A percentile compares a stretch with the other conserved stretches of the same genome.
phyloP scores from a whole-genome alignment of 1,140 invertebrate genomes.

The Zaprionus tsacasi region DNA sequence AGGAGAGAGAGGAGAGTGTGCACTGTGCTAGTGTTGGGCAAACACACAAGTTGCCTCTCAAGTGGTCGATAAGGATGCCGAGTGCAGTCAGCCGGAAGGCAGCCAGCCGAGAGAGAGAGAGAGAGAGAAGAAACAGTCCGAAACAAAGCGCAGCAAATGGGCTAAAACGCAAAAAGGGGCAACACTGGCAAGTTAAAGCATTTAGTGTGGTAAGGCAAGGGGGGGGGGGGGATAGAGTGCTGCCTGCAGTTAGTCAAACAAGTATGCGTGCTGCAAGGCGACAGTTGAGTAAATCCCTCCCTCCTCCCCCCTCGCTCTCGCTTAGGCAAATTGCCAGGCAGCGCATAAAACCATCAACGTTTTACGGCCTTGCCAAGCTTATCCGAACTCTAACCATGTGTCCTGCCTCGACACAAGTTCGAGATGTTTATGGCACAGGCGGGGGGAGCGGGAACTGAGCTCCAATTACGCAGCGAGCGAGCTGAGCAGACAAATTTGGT shows the following conservation, averaged over 20 bases:
- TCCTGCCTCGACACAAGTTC: not conserved
- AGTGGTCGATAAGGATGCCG: conserved; percentile 32
- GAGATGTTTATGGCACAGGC: conserved; percentile 7
- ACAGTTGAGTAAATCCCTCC: conserved; percentile 1
- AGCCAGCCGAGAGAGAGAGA: not conserved
- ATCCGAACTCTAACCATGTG: not conserved
- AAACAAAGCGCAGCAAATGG: conserved; percentile 39
- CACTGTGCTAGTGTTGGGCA: conserved; percentile 10
- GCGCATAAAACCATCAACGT: conserved; percentile 15
- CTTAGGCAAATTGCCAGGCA: conserved; percentile 64
- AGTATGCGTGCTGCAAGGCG: conserved; percentile 1
- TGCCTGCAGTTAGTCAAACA: not conserved
- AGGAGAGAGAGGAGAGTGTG: not conserved
- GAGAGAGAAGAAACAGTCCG: not conserved
- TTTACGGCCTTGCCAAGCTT: conserved; percentile 5
- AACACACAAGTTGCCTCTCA: conserved; percentile 17
- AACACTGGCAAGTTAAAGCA: conserved; percentile 30
- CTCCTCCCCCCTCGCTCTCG: conserved; percentile 4
- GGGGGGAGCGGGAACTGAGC: conserved; percentile 9
- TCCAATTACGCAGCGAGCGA: conserved; percentile 32
- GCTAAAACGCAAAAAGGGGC: not conserved
- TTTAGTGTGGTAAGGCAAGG: not conserved
- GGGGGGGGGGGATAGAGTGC: conserved; percentile 12
- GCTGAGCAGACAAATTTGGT: conserved; percentile 75
- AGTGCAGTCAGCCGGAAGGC: conserved; percentile 21